Evolutionary conservation across 2,888 invertebrate species (phyloP), one percentile per base, ranked within the genome.

Genomic region (Timema podura): DNA sequence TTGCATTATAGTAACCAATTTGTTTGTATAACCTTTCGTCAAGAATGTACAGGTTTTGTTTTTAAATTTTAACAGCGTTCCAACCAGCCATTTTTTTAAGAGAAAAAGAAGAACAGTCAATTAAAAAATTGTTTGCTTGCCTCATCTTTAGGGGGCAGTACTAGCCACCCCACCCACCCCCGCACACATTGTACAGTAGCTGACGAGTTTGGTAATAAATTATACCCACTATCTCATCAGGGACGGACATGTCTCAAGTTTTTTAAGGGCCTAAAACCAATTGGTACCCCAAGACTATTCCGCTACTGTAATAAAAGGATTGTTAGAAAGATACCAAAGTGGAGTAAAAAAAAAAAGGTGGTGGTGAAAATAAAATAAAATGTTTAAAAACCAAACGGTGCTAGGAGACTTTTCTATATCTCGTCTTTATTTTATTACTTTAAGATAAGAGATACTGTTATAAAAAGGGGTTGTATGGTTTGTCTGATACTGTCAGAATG

Each of bases 271-370:
- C 67, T 57, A 48, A 48, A 69, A 72, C 70, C 70, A 72, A 70
- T 72, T 72, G 72, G 70, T 72, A 70, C 70, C 66, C 65, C 65
- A 46, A 61, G 65, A 65, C 70, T 70, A 70, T 70, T 70, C 70
- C 65, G 72, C 72, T 72, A 70, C 70, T 48, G 68, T 72, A 65
- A 48, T 64, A 67, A 59, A 70, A 72, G 61, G 51, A 69, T 72
- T 72, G 70, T 72, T 70, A 70, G n/a, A 68, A 69, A 70, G 67
- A 72, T 71, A 71, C 69, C 66, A 69, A 45, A 9, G 61, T 45
- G 6, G 10, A 44, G 61, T 44, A 30, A 61, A 45, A 61, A 45
- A 16, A 44, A 61, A 45, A 30, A 6, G 13, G 61, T 44, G 9
- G 6, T 11, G 61, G 45, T 51, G 59, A 61, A 57, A 15, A n/a